phyloP scores from a whole-genome alignment of 2,888 invertebrate species.

The Xiphydria camelus region DNA sequence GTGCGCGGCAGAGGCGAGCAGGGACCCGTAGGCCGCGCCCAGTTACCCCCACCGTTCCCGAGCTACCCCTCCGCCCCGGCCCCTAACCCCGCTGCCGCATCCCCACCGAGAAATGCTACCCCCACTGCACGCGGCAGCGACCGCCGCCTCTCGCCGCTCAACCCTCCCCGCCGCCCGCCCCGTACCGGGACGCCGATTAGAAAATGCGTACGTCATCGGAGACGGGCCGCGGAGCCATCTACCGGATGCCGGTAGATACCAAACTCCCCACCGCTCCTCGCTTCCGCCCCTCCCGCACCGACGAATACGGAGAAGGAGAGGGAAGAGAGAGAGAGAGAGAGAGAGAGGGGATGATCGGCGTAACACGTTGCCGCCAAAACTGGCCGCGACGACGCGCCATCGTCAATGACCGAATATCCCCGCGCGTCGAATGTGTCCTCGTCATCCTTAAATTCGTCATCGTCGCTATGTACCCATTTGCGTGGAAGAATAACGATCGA shows the following conservation, averaged over 20 bases:
- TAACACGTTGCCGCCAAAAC: constrained; percentile 9
- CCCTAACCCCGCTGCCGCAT: constrained; percentile 32
- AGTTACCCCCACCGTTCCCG: constrained; percentile 43
- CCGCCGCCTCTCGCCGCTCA: constrained; percentile 31
- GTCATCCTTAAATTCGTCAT: no score
- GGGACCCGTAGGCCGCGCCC: constrained; percentile 58
- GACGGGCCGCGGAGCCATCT: constrained; percentile 38
- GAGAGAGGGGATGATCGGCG: not conserved
- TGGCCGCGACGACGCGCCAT: not conserved
- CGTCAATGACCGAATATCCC: not conserved
- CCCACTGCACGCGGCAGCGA: no score
- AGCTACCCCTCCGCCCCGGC: constrained; percentile 33
- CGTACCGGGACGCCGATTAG: constrained; percentile 24
- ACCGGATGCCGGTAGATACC: constrained; percentile 41
- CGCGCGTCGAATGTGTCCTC: no score
- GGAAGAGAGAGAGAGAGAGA: constrained; percentile 3
- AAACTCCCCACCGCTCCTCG: not conserved
- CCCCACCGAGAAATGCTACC: constrained; percentile 27
- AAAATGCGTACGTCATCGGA: constrained; percentile 37
- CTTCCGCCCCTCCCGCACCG: not conserved
- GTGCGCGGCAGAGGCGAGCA: constrained; percentile 57
- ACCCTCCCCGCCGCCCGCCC: constrained; percentile 23
- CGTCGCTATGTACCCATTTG: no score
- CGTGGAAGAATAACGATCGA: no score
- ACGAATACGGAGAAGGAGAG: not conserved